Percentiles rank a stretch among this genome's conserved stretches.
Conservation (phyloP, 2,797 vertebrate genomes). For the Propithecus perrieri region DNA sequence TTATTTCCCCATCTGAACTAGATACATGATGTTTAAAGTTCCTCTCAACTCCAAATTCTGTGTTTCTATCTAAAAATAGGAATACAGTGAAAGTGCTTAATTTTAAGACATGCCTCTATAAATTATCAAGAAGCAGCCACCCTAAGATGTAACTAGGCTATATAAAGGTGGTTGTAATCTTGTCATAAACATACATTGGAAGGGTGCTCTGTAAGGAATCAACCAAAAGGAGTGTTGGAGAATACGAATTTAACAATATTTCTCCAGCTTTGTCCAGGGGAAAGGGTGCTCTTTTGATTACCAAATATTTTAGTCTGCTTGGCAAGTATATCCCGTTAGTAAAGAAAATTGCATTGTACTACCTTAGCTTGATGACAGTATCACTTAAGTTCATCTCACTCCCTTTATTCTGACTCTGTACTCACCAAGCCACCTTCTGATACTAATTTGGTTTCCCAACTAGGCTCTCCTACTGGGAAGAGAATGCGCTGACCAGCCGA, state of each 20-base stretch:
- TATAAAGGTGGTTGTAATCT: neutral
- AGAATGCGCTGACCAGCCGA: slow-evolving; percentile 42
- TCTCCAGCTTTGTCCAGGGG: neutral
- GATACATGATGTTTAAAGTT: neutral
- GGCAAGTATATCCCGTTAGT: neutral
- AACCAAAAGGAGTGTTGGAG: neutral
- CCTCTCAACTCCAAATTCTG: neutral
- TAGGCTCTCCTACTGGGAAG: slow-evolving; percentile 56
- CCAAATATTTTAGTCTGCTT: neutral
- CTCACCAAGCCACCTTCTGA: slow-evolving; percentile 19
- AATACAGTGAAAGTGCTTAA: neutral
- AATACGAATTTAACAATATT: neutral
- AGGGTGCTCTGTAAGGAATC: neutral
- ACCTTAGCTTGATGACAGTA: neutral
- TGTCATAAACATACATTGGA: neutral
- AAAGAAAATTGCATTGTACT: neutral
- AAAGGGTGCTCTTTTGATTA: neutral
- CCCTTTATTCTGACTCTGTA: neutral
- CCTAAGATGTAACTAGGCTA: neutral
- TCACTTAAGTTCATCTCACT: neutral
- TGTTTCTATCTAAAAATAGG: neutral
- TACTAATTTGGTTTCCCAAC: slow-evolving; percentile 52
- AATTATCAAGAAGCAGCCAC: neutral
- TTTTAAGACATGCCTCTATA: neutral
- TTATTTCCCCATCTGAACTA: neutral